These are phyloP conservation scores for Cephalopachus bancanus DNA, from an alignment of 2,797 vertebrate species.

Conservation along the genomic window DNA sequence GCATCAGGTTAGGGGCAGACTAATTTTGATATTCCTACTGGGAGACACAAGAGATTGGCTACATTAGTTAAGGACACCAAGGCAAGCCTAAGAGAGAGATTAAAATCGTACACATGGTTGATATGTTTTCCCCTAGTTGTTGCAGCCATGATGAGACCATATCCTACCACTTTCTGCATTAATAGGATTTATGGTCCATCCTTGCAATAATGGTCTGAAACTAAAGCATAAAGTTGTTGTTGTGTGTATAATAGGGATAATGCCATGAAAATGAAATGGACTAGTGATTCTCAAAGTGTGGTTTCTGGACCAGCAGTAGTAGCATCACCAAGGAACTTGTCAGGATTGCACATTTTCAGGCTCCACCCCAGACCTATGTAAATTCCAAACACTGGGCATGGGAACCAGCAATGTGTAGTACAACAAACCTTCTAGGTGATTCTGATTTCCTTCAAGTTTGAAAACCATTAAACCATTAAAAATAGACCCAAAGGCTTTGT, in stretches of 20 bases:
- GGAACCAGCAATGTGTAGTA: too few species aligned
- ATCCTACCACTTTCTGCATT: neutral
- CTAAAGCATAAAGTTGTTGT: neutral
- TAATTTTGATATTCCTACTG: neutral
- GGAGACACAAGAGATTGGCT: neutral
- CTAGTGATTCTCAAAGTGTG: neutral
- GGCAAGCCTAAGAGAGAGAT: neutral
- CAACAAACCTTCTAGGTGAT: neutral
- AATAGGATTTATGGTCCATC: neutral
- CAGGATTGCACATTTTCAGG: neutral
- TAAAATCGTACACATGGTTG: accelerated
- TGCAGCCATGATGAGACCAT: too few species aligned
- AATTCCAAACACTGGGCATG: neutral
- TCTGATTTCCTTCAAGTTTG: neutral
- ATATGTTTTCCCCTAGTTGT: accelerated
- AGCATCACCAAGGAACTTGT: neutral
- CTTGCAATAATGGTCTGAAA: neutral
- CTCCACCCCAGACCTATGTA: neutral
- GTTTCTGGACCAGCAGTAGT: neutral
- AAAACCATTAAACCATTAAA: neutral
- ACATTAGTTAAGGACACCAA: neutral
- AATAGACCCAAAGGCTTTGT: neutral
- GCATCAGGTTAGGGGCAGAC: neutral
- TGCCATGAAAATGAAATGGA: neutral
- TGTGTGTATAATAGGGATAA: neutral